Evolutionary conservation across 2,113 vertebrate species (phyloP).

Genomic region (Pelusios castaneus): DNA sequence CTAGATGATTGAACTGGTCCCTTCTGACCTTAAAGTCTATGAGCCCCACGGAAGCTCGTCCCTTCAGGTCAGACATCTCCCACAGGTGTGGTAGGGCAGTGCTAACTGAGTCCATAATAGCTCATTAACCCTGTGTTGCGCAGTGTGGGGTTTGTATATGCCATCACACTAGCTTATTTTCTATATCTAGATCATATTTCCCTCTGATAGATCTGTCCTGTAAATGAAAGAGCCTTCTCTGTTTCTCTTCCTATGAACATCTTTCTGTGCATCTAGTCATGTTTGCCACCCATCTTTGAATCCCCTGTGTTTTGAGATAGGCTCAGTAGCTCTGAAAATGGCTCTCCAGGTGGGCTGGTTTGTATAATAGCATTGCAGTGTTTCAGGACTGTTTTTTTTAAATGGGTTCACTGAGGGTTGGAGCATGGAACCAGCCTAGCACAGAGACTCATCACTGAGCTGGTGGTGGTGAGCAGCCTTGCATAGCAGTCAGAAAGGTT

Average conservation of each 20-base stretch:
- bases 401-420: background rate
- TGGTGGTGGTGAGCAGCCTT: background rate
- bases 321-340: background rate
- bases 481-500: background rate
- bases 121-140: background rate
- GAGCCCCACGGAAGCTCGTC: background rate
- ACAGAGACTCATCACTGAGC: background rate
- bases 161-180: background rate
- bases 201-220: slow-evolving; percentile 6
- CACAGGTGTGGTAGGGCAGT: background rate
- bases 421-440: background rate
- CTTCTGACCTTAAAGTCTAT: too few species aligned
- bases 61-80: background rate
- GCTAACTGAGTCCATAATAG: background rate
- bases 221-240: background rate
- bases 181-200: background rate
- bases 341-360: background rate
- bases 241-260: background rate
- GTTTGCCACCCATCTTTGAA: background rate
- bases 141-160: background rate
- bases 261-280: background rate
- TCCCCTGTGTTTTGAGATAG: background rate
- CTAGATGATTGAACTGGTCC: too few species aligned
- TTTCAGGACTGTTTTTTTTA: background rate
- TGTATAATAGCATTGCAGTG: background rate